Evolutionary conservation across 1,140 invertebrate species (phyloP).

Genomic region (Dolichoris vasculosae): DNA sequence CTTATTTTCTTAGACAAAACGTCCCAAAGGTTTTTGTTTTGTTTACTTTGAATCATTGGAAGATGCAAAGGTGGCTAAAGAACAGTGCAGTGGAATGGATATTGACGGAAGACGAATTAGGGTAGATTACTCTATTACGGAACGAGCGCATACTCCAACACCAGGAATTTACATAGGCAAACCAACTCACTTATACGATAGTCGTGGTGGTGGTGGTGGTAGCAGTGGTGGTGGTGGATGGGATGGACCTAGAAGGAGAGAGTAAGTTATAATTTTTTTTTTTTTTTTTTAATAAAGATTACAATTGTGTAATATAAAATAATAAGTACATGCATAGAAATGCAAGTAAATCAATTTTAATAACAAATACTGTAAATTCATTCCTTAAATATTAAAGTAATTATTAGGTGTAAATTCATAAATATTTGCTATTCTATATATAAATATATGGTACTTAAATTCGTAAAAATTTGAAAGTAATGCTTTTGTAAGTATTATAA

Average conservation of each 20-base stretch:
- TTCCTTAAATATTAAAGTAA: no score
- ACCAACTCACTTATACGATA: slow-evolving; percentile 79
- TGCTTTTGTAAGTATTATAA: no score
- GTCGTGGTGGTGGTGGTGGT: slow-evolving; percentile 58
- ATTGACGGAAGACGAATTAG: slow-evolving; percentile 94
- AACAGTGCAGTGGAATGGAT: slow-evolving; percentile 93
- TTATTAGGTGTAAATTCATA: no score
- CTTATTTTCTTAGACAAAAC: slow-evolving; percentile 81
- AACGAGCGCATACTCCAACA: slow-evolving; percentile 96
- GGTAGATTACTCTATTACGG: slow-evolving; percentile 98
- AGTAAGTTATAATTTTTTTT: slow-evolving; percentile 71
- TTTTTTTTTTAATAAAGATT: not conserved
- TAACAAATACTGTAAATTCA: no score
- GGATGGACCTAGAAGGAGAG: slow-evolving; percentile 68
- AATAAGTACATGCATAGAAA: no score
- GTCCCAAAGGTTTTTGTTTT: slow-evolving; percentile 97
- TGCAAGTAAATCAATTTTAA: no score
- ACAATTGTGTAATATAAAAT: no score
- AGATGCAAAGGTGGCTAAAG: slow-evolving; percentile 95
- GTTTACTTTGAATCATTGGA: slow-evolving; percentile 93
- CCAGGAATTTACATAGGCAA: slow-evolving; percentile 99
- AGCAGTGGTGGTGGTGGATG: slow-evolving; percentile 57
- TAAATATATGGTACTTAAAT: no score
- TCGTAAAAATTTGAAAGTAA: no score
- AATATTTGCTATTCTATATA: no score